Evolutionary conservation across 2,113 vertebrate species (phyloP).

Genomic region (Chionomys nivalis): DNA sequence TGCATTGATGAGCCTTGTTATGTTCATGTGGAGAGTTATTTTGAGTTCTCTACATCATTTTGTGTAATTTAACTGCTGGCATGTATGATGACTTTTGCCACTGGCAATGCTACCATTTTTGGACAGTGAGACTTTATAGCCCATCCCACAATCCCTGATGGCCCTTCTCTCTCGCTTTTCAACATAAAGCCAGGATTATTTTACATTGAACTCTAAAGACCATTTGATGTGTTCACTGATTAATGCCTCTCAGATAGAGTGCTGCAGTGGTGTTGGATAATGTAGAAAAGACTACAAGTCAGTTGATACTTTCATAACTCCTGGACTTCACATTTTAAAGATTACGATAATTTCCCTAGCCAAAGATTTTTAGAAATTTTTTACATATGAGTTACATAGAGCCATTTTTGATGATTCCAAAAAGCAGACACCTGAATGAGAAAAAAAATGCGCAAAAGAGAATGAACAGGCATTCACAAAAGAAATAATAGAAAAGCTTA

Average conservation of each 20-base stretch:
- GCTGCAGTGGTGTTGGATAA: not conserved
- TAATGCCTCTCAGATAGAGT: not conserved
- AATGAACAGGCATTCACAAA: conserved; percentile 57
- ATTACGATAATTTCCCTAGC: not conserved
- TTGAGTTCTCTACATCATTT: conserved; percentile 47
- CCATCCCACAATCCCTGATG: not conserved
- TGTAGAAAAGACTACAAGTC: conserved; percentile 12
- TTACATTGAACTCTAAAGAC: conserved; percentile 39
- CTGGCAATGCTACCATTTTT: conserved; percentile 9
- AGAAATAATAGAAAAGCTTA: conserved; percentile 12
- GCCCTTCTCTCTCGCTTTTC: conserved; percentile 2
- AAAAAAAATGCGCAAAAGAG: conserved; percentile 51
- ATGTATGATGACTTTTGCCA: conserved; percentile 35
- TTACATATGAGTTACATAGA: not conserved
- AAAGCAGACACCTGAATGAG: not conserved
- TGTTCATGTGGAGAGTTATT: conserved; percentile 56
- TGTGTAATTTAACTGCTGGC: not conserved
- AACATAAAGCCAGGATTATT: conserved; percentile 6
- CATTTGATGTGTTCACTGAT: not conserved
- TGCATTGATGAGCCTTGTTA: conserved; percentile 57
- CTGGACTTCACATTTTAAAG: conserved; percentile 25
- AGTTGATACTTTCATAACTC: not conserved
- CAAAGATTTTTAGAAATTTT: not conserved
- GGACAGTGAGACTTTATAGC: conserved; percentile 21
- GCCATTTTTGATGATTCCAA: not conserved